phyloP scores from a whole-genome alignment of 2,113 vertebrate genomes.

The Leptobrachium leishanense region DNA sequence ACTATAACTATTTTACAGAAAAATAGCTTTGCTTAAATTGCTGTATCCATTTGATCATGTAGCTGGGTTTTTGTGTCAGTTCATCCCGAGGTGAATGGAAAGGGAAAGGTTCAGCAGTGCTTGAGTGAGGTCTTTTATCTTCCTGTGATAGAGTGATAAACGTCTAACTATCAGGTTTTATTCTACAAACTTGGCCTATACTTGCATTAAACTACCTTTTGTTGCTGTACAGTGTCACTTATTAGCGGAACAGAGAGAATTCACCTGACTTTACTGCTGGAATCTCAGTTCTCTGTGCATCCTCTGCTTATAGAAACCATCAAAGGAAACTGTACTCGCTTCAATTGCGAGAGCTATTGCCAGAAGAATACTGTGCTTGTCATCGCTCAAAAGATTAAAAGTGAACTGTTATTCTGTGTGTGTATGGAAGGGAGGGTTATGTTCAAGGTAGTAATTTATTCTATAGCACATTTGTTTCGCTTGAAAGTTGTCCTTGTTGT shows the following conservation, averaged over 20 bases:
- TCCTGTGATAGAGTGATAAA: slow-evolving; percentile 50
- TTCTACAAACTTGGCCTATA: slow-evolving; percentile 56
- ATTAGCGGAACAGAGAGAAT: slow-evolving; percentile 44
- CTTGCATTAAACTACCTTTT: slow-evolving; percentile 55
- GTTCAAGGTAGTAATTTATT: slow-evolving; percentile 39
- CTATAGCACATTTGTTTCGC: slow-evolving; percentile 39
- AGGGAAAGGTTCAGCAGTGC: slow-evolving; percentile 28
- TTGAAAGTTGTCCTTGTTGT: slow-evolving; percentile 26
- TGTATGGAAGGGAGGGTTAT: neutral
- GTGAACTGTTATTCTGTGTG: slow-evolving; percentile 31
- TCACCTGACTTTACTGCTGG: slow-evolving; percentile 7
- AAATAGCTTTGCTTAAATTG: no score
- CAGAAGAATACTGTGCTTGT: slow-evolving; percentile 49
- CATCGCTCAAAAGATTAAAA: slow-evolving; percentile 42
- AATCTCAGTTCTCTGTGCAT: neutral
- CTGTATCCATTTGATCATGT: no score
- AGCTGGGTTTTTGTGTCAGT: slow-evolving; percentile 6
- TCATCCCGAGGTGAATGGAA: slow-evolving; percentile 28
- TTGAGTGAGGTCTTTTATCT: slow-evolving; percentile 50
- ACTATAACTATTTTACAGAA: no score
- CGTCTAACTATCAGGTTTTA: slow-evolving; percentile 55
- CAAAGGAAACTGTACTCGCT: slow-evolving; percentile 49
- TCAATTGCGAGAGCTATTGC: slow-evolving; percentile 48
- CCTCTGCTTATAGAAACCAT: slow-evolving; percentile 39
- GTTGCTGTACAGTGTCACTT: slow-evolving; percentile 49